phyloP scores from a whole-genome alignment of 1,140 invertebrate genomes.

The Ridgeia piscesae region DNA sequence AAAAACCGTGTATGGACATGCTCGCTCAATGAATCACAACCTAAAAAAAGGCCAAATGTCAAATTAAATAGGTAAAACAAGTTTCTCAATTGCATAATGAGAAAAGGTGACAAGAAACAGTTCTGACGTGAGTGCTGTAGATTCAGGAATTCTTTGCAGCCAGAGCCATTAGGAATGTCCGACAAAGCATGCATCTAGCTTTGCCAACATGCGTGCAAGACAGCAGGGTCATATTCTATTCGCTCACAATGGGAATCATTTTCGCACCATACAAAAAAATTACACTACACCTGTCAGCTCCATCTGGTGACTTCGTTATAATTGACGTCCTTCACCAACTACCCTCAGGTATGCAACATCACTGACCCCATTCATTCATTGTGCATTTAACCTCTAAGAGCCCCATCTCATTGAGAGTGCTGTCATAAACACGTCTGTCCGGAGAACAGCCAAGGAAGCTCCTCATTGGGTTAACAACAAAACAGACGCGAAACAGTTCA shows the following conservation, averaged over 20 bases:
- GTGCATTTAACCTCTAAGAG: not conserved
- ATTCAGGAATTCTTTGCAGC: too few relatives aligned
- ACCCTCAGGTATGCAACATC: not conserved
- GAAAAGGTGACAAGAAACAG: too few relatives aligned
- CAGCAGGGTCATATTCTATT: not conserved
- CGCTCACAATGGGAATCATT: not conserved
- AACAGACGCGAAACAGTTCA: not conserved
- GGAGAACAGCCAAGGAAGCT: not conserved
- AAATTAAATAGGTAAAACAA: too few relatives aligned
- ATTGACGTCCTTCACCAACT: not conserved
- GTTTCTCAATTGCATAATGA: too few relatives aligned
- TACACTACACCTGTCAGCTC: not conserved
- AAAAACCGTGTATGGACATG: too few relatives aligned
- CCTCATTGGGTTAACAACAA: not conserved
- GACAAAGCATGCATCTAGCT: not conserved
- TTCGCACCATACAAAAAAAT: not conserved
- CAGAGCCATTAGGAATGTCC: too few relatives aligned
- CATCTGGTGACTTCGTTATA: not conserved
- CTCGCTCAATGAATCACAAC: too few relatives aligned
- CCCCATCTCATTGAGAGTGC: not conserved
- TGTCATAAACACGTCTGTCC: not conserved
- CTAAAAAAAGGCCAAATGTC: too few relatives aligned
- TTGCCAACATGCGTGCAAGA: not conserved
- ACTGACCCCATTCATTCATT: not conserved
- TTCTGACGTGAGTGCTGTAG: too few relatives aligned